Percentiles rank a stretch among this genome's conserved stretches.
These are phyloP conservation scores for Potamarius usumacintae DNA, from an alignment of 2,113 vertebrate species.

Conservation along the genomic window DNA sequence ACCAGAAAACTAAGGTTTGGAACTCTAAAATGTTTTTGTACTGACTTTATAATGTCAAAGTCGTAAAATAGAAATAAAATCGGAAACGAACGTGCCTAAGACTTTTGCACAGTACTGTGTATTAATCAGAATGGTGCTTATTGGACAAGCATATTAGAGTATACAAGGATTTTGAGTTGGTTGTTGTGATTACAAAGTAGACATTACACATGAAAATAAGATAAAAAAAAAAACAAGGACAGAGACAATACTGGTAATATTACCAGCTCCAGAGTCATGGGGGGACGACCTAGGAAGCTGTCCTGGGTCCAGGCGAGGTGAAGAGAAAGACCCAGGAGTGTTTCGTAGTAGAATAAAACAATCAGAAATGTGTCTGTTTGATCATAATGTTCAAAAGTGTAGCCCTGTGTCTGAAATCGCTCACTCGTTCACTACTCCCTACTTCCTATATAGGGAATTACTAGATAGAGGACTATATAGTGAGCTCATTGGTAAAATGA, in stretches of 20 bases:
- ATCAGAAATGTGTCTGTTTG: background rate
- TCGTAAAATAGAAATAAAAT: too few relatives aligned
- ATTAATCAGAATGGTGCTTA: background rate
- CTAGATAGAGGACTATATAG: too few relatives aligned
- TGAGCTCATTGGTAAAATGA: too few relatives aligned
- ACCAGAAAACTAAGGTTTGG: too few relatives aligned
- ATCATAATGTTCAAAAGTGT: background rate
- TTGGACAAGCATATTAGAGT: background rate
- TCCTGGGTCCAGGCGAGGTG: background rate
- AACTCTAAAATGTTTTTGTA: too few relatives aligned
- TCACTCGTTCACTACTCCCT: too few relatives aligned
- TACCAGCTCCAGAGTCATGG: too few relatives aligned
- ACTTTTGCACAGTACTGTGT: too few relatives aligned
- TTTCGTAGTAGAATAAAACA: background rate
- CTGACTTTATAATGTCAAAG: too few relatives aligned
- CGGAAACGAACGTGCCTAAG: too few relatives aligned
- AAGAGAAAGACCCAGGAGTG: background rate
- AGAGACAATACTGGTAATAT: background rate
- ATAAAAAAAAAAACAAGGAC: background rate
- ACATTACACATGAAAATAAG: background rate
- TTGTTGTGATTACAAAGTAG: background rate
- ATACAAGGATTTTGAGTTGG: background rate
- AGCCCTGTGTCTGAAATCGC: too few relatives aligned
- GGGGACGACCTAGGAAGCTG: background rate
- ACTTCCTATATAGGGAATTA: too few relatives aligned